Conservation (phyloP, 2,888 invertebrate genomes). For the Elgonia sp. region DNA sequence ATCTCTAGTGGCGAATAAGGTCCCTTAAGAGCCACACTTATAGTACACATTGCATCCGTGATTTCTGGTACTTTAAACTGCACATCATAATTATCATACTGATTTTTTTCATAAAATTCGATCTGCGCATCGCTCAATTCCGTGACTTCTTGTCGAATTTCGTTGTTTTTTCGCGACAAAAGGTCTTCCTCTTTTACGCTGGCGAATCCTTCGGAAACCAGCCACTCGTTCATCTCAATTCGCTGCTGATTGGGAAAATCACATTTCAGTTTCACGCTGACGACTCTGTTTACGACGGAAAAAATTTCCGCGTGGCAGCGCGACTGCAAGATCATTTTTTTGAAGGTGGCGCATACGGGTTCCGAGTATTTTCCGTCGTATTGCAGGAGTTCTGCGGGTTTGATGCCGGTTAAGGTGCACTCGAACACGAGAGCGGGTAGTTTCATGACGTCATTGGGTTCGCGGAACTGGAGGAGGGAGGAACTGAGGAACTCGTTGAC, state of each 20-base stretch:
- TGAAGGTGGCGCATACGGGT: conserved; percentile 88
- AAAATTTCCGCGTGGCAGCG: conserved; percentile 87
- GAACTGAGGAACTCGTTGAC: conserved; percentile 87
- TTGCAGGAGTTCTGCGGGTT: conserved; percentile 90
- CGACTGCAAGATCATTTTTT: conserved; percentile 65
- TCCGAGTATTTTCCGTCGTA: conserved; percentile 89
- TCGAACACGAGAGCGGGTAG: conserved; percentile 91
- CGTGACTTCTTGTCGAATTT: conserved; percentile 84
- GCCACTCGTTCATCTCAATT: conserved; percentile 89
- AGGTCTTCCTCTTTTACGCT: conserved; percentile 92
- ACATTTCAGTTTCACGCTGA: conserved; percentile 90
- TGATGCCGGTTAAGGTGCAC: conserved; percentile 91
- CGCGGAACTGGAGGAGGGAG: conserved; percentile 84
- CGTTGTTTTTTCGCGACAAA: conserved; percentile 88
- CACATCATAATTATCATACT: conserved; percentile 80
- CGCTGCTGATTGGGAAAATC: conserved; percentile 20
- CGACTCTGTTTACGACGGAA: conserved; percentile 93
- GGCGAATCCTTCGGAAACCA: conserved; percentile 90
- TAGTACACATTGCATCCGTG: conserved; percentile 85
- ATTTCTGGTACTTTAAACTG: conserved; percentile 81
- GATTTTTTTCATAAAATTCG: conserved; percentile 81
- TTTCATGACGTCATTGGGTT: conserved; percentile 56
- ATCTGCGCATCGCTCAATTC: conserved; percentile 82
- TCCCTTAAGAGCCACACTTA: conserved; percentile 89
- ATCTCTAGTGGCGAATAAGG: conserved; percentile 95